Evolutionary conservation across 2,797 vertebrate species (phyloP).

Genomic region (Dendrocincla tyrannina): DNA sequence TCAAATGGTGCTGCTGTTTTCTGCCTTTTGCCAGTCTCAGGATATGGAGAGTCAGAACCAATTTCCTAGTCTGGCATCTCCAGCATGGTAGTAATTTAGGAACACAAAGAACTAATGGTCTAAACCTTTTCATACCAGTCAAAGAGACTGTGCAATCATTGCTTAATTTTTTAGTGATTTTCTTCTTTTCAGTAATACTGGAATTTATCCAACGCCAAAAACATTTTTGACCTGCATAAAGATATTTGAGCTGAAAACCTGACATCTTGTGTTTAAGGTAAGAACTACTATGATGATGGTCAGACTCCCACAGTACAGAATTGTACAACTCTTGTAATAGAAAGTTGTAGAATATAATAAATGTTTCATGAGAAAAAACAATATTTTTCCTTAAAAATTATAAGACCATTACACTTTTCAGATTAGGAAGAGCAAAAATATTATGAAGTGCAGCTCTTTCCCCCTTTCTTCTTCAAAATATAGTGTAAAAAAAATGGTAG

Average conservation of each 20-base stretch:
- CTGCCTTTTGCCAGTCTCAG: background rate
- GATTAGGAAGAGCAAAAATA: background rate
- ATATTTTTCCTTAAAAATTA: background rate
- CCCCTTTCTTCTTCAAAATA: background rate
- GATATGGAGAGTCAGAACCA: background rate
- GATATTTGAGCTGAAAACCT: background rate
- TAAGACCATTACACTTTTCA: background rate
- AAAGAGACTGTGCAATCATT: background rate
- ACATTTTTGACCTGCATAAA: background rate
- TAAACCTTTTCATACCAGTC: background rate
- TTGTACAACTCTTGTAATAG: background rate
- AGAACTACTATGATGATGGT: background rate
- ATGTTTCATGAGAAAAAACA: background rate
- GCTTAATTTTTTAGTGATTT: background rate
- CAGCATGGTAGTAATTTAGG: background rate
- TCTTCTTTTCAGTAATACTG: background rate
- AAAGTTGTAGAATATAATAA: background rate
- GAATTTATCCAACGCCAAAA: background rate
- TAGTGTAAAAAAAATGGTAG: background rate
- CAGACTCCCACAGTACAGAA: background rate
- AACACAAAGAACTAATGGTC: background rate
- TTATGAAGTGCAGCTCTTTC: background rate
- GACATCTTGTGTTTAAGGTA: background rate
- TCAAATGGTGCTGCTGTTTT: background rate
- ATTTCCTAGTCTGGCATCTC: background rate